A percentile compares a stretch with the other conserved stretches of the same genome.
These are phyloP conservation scores for Seriola quinqueradiata DNA, from an alignment of 2,113 vertebrate genomes.

Conservation along the genomic window DNA sequence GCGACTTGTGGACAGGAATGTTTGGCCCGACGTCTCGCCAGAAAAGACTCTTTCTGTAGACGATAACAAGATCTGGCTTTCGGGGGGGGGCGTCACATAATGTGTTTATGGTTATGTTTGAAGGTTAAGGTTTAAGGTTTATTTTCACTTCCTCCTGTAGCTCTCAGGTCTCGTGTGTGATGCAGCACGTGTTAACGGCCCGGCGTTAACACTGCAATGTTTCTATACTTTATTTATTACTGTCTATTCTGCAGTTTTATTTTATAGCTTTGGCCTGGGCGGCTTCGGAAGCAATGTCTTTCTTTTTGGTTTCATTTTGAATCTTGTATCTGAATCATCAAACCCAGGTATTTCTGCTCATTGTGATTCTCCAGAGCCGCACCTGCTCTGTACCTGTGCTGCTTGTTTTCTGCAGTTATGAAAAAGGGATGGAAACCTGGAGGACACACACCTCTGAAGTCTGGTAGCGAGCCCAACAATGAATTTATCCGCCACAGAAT, in stretches of 20 bases:
- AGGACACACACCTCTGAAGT: not conserved
- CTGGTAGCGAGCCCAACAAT: not conserved
- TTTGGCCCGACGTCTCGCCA: not conserved
- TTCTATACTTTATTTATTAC: not conserved
- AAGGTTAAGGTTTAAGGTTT: not conserved
- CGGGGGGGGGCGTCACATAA: no score
- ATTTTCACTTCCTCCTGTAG: not conserved
- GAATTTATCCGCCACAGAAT: not conserved
- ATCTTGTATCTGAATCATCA: not conserved
- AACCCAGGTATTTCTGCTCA: not conserved
- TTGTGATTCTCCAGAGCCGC: not conserved
- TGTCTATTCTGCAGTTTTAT: not conserved
- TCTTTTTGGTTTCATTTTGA: not conserved
- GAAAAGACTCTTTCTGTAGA: not conserved
- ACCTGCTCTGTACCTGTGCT: not conserved
- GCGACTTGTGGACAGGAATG: not conserved
- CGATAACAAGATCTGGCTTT: not conserved
- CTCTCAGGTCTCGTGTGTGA: not conserved
- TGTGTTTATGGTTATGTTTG: no score
- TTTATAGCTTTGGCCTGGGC: not conserved
- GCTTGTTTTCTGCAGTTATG: not conserved
- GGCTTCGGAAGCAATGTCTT: not conserved
- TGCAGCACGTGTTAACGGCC: not conserved
- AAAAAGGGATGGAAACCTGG: not conserved
- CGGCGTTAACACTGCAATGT: not conserved